Percentiles rank a stretch among this genome's conserved stretches.
These are phyloP conservation scores for Myiagra hebetior DNA, from an alignment of 2,113 vertebrate species.

Conservation along the genomic window DNA sequence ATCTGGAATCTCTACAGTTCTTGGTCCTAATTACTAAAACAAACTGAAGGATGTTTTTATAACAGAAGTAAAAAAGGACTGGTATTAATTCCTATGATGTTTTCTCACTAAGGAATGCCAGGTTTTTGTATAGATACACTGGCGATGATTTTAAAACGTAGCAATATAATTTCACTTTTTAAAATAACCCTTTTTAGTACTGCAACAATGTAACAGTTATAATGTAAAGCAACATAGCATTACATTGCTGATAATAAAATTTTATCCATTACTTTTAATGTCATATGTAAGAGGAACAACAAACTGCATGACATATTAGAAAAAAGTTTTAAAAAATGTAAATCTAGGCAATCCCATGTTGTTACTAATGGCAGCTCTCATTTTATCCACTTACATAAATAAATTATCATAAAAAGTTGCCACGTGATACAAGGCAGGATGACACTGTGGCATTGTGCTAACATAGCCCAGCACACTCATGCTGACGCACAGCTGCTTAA, in stretches of 20 bases:
- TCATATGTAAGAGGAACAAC: background rate
- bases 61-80: background rate
- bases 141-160: background rate
- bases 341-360: background rate
- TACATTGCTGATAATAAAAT: background rate
- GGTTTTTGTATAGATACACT: background rate
- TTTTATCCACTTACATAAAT: background rate
- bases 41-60: background rate
- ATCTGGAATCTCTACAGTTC: background rate
- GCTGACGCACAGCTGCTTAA: background rate
- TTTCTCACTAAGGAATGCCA: background rate
- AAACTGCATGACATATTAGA: background rate
- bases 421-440: background rate
- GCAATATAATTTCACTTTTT: background rate
- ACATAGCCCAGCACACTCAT: background rate
- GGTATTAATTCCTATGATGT: background rate
- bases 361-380: background rate
- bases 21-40: background rate
- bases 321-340: background rate
- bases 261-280: background rate
- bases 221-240: background rate
- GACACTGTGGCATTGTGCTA: background rate
- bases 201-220: background rate
- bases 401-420: background rate
- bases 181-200: background rate